These are phyloP conservation scores for Polydrusus cervinus DNA, from an alignment of 2,888 invertebrate genomes.

Conservation along the genomic window DNA sequence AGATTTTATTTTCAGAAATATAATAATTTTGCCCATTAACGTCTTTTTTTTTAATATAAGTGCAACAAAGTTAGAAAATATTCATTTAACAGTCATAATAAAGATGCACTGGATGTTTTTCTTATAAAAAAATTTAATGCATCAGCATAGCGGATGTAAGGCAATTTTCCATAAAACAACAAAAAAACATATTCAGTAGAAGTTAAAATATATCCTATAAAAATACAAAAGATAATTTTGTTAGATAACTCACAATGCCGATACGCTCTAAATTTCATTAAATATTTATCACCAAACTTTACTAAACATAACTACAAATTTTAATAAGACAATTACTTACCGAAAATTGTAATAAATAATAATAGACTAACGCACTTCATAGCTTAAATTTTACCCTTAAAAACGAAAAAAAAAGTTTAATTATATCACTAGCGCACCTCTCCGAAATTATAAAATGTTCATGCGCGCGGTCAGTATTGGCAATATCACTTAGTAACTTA, in stretches of 20 bases:
- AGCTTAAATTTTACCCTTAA: slow-evolving; percentile 34
- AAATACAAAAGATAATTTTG: slow-evolving; percentile 11
- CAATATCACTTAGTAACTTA: slow-evolving; percentile 31
- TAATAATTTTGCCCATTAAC: too few species aligned
- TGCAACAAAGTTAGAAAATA: too few species aligned
- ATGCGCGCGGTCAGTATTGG: slow-evolving; percentile 42
- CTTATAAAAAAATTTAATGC: too few species aligned
- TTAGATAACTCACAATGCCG: slow-evolving; percentile 13
- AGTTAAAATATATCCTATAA: slow-evolving; percentile 16
- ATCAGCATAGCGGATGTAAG: too few species aligned
- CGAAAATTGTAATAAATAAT: slow-evolving; percentile 62
- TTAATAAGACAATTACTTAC: slow-evolving; percentile 55
- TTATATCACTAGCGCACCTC: slow-evolving; percentile 20
- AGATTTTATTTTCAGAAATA: too few species aligned
- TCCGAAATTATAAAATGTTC: slow-evolving; percentile 42
- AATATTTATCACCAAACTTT: slow-evolving; percentile 6
- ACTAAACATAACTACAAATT: slow-evolving; percentile 26
- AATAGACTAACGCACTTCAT: slow-evolving; percentile 62
- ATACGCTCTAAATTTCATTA: slow-evolving; percentile 18
- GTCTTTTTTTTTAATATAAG: too few species aligned
- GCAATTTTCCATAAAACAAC: background rate
- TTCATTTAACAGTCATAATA: too few species aligned
- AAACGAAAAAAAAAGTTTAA: slow-evolving; percentile 27
- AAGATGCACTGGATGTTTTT: too few species aligned
- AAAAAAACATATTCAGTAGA: slow-evolving; percentile 10